phyloP scores from a whole-genome alignment of 2,113 vertebrate genomes.

The Ariopsis seemanni region DNA sequence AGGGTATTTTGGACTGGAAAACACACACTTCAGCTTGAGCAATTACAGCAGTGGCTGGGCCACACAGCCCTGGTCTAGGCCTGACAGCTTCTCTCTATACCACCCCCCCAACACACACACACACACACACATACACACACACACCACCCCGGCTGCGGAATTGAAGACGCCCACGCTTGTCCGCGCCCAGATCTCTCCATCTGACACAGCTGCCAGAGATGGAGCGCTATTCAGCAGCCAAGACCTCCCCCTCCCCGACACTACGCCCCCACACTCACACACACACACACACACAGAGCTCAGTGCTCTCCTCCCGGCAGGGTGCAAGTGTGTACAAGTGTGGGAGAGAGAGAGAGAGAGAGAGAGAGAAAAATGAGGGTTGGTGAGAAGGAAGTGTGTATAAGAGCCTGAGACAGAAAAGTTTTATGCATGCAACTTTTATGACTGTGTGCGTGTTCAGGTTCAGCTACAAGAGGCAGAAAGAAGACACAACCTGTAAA shows the following conservation, averaged over 20 bases:
- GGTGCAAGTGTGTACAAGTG: slow-evolving; percentile 32
- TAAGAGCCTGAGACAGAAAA: slow-evolving; percentile 17
- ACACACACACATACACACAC: background rate
- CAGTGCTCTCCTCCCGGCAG: slow-evolving; percentile 41
- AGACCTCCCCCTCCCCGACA: slow-evolving; percentile 54
- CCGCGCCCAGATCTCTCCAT: slow-evolving; percentile 50
- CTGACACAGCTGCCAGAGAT: slow-evolving; percentile 61
- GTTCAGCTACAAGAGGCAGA: background rate
- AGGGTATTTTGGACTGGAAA: slow-evolving; percentile 45
- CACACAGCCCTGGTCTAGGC: slow-evolving; percentile 44
- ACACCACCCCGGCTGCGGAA: slow-evolving; percentile 31
- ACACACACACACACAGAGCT: slow-evolving; percentile 43
- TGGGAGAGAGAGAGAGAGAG: slow-evolving; percentile 31
- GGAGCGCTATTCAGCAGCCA: slow-evolving; percentile 53
- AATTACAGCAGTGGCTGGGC: slow-evolving; percentile 45
- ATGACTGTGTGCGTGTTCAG: background rate
- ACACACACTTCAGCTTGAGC: slow-evolving; percentile 45
- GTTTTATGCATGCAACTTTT: slow-evolving; percentile 14
- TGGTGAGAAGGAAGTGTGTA: slow-evolving; percentile 21
- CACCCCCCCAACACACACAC: background rate
- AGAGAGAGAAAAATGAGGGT: slow-evolving; percentile 12
- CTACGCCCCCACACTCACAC: slow-evolving; percentile 53
- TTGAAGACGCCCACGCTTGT: slow-evolving; percentile 58
- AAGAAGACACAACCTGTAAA: slow-evolving; percentile 3
- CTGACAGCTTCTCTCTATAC: slow-evolving; percentile 44